These are phyloP conservation scores for Cavia porcellus DNA, from an alignment of 2,113 vertebrate genomes.

Conservation along the genomic window DNA sequence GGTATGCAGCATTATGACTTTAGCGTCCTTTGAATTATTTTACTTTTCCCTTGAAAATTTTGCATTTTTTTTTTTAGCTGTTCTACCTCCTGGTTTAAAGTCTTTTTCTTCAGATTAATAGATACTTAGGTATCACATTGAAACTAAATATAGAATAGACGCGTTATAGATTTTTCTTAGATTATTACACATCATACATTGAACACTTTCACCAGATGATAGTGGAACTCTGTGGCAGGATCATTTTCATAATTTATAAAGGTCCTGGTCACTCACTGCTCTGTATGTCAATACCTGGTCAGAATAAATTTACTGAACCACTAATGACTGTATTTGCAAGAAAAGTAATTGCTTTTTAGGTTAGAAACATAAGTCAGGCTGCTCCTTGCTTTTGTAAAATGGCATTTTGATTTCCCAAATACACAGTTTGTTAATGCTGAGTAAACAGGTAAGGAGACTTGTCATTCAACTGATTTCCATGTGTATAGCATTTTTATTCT, in stretches of 20 bases:
- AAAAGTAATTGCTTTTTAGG: not conserved
- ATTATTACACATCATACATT: not conserved
- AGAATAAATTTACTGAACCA: not conserved
- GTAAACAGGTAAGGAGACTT: fast-evolving
- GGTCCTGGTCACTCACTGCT: not conserved
- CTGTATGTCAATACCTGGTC: not conserved
- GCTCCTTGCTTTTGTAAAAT: not conserved
- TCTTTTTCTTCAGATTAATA: not conserved
- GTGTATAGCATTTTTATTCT: not conserved
- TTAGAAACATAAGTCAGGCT: not conserved
- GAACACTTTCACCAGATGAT: not conserved
- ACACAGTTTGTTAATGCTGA: not conserved
- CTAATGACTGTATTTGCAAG: not conserved
- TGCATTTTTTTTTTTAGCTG: not conserved
- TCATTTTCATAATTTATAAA: not conserved
- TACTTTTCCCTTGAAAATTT: not conserved
- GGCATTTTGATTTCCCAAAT: not conserved
- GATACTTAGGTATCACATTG: not conserved
- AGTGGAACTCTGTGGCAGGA: not conserved
- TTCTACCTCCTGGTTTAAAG: not conserved
- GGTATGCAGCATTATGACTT: not conserved
- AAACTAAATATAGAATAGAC: not conserved
- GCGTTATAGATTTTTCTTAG: not conserved
- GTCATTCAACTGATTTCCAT: not conserved
- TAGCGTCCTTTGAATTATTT: not conserved